Evolutionary conservation across 2,888 invertebrate genomes (phyloP), one percentile per base, ranked within the genome.

Genomic region (Apamea crenata): DNA sequence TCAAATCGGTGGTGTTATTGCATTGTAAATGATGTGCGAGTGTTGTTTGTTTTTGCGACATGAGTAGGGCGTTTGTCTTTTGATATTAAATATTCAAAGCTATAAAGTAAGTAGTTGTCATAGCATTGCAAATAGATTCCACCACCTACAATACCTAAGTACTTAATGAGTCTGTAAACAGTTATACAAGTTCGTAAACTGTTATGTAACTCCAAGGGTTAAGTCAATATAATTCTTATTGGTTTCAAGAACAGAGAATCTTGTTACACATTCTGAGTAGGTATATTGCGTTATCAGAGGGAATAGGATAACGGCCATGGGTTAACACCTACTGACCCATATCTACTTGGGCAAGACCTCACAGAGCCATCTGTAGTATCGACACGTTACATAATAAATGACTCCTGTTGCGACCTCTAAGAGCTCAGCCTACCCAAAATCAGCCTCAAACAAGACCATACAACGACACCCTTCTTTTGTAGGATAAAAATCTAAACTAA

Each of bases 341-440:
- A 85, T 82, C 59, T 56, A 32, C 36, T 74, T 44, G 50, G 32
- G 56, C 68, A 44, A 82, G 59, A 82, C 81, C 81, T 80, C 81
- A 63, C 72, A 47, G 59, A 69, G 66, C 74, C 73, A 84, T 84
- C 77, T 81, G 63, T 67, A 75, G 63, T 80, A 72, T 84, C 74
- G 83, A 84, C 71, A 68, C 77, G 65, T 73, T 81, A 65, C 81
- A 81, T 84, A 77, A 85, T 78, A 85, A 75, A 84, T 81, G 74
- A 74, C 59, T 72, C 16, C 47, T 67, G 69, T 73, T 36, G 69
- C 40, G 67, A 76, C 66, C 44, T 47, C 50, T 61, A 44, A 73
- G 47, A 69, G 25, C 36, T 63, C 61, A 63, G 47, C 29, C 61
- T 44, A 69, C 63, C 56, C 67, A 14, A 32, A 16, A 25, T 59